These are phyloP conservation scores for Myotis vivesi DNA, from an alignment of 2,797 vertebrate genomes.

Conservation along the genomic window DNA sequence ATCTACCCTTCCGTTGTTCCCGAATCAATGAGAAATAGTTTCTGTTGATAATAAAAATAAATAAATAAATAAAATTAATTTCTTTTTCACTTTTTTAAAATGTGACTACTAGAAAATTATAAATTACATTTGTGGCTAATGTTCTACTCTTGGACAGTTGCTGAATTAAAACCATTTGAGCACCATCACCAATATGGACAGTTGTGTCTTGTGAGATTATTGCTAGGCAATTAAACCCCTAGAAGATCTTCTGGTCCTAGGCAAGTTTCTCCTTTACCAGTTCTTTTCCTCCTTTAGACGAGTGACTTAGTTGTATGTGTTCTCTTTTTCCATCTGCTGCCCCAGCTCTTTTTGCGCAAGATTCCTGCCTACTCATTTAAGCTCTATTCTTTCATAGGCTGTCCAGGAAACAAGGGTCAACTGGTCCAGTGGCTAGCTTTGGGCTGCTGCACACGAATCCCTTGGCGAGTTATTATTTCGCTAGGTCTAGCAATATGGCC, in stretches of 20 bases:
- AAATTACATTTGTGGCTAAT: neutral
- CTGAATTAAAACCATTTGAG: slow-evolving; percentile 3
- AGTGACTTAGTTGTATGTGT: neutral
- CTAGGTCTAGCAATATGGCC: neutral
- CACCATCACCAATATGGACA: neutral
- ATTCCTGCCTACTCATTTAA: neutral
- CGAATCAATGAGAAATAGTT: slow-evolving; percentile 66
- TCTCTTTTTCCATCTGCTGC: slow-evolving; percentile 30
- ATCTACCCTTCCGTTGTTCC: slow-evolving; percentile 44
- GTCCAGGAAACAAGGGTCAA: neutral
- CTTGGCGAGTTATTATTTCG: neutral
- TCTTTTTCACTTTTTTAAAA: neutral
- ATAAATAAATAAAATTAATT: neutral
- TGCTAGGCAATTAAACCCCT: neutral
- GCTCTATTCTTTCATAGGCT: neutral
- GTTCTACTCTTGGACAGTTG: neutral
- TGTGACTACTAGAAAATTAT: slow-evolving; percentile 13
- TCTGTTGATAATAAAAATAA: slow-evolving; percentile 43
- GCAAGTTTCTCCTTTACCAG: neutral
- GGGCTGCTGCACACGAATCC: neutral
- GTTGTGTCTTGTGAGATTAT: neutral
- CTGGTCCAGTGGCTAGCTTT: neutral
- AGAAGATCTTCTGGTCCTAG: neutral
- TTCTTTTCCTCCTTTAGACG: slow-evolving; percentile 6
- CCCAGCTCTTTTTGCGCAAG: neutral